Conservation (phyloP, 2,113 vertebrate genomes). For the Neoarius graeffei region DNA sequence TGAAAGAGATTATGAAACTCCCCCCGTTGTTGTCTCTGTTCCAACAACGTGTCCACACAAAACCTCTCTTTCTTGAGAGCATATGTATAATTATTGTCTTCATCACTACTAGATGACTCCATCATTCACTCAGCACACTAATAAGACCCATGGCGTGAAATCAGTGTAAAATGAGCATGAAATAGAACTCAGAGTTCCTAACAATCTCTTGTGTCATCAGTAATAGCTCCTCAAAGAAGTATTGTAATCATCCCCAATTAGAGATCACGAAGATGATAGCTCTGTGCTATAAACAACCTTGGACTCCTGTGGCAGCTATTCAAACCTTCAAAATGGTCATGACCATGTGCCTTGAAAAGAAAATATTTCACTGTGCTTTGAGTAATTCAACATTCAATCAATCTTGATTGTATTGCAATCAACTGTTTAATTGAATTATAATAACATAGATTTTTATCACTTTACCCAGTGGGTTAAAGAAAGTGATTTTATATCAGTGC, state of each 20-base stretch:
- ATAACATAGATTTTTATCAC: not conserved
- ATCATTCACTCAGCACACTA: no score
- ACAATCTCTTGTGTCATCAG: conserved; percentile 3
- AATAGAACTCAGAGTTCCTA: not conserved
- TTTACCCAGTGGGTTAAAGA: not conserved
- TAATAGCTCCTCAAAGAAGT: not conserved
- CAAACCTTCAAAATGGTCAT: conserved; percentile 10
- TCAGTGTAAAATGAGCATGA: no score
- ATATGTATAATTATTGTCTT: no score
- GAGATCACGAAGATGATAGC: conserved; percentile 4
- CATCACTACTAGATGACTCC: no score
- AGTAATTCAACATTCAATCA: conserved; percentile 8
- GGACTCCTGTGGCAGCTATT: not conserved
- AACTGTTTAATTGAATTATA: not conserved
- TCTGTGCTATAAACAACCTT: conserved; percentile 26
- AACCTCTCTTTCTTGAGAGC: no score
- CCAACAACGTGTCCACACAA: no score
- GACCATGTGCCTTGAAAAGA: not conserved
- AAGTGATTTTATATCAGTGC: not conserved
- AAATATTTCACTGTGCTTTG: conserved; percentile 11
- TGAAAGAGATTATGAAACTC: no score
- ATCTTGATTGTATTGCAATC: not conserved
- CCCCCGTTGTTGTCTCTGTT: no score
- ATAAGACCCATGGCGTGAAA: no score
- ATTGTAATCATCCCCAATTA: conserved; percentile 24